Evolutionary conservation across 2,888 invertebrate genomes (phyloP), one percentile per base, ranked within the genome.

Genomic region (Leptopilina drosophilae): DNA sequence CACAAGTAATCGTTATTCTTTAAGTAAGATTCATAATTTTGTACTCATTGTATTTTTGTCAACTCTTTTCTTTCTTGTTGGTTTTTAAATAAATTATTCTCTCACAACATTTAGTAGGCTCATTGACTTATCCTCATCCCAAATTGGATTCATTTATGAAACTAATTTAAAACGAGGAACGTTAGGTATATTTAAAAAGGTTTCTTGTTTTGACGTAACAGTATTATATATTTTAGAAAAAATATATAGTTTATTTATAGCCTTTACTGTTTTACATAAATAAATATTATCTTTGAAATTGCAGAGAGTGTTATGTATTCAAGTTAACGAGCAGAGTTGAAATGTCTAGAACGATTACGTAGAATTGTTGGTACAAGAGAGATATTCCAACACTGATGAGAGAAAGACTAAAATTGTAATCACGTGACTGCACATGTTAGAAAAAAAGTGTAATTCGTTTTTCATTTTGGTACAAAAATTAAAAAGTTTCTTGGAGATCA

Each of bases 281-380:
- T 15, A 59, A 59, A 59, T 15, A 59, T 59, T 59, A 59, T 59
- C n/a, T 59, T 59, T 59, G n/a, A 59, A n/a, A 59, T 5, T 59
- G 15, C 15, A n/a, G n/a, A 15, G 59, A 15, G 59, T 59, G n/a
- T 15, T 59, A 59, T n/a, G 15, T 59, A 15, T 59, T 59, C n/a
- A 59, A 15, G 59, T 59, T 59, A 59, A 59, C 59, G 59, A 59
- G n/a, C 59, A 7, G 59, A 59, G 15, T 59, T 15, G 59, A n/a
- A 46, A 46, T 46, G 46, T 46, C 46, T 46, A 46, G 9, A 46
- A 46, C 46, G 46, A 46, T 46, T 46, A 15, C 15, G 59, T 59
- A 15, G 59, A 59, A 59, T 46, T 59, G 59, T 59, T 59, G 59
- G 59, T 59, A 59, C 59, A 59, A 59, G 59, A 59, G 59, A 59